Conservation (phyloP, 2,888 invertebrate species). For the Synergus laeviventris region DNA sequence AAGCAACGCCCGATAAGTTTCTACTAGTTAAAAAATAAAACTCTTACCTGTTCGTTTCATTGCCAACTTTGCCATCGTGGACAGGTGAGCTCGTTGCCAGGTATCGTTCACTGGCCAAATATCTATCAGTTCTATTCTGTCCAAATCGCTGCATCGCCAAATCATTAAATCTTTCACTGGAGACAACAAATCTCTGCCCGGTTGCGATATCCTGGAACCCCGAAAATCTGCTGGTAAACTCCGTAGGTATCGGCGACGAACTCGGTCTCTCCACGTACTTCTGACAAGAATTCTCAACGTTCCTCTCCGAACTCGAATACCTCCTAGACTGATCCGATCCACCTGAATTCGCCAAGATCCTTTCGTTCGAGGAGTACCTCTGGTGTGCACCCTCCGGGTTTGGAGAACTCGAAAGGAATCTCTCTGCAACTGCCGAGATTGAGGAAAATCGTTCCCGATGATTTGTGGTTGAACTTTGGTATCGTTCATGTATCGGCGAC, state of each 20-base stretch:
- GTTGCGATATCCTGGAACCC: constrained; percentile 62
- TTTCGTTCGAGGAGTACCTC: constrained; percentile 69
- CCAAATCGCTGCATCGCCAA: constrained; percentile 66
- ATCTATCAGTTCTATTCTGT: constrained; percentile 67
- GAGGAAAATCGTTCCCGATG: constrained; percentile 65
- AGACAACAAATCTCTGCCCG: constrained; percentile 62
- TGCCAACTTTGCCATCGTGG: constrained; percentile 49
- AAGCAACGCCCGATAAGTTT: no score
- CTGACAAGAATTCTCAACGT: constrained; percentile 65
- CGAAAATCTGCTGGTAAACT: constrained; percentile 61
- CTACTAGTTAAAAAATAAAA: not conserved
- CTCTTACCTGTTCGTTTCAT: constrained; percentile 51
- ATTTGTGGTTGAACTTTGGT: constrained; percentile 53
- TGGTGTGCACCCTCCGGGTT: constrained; percentile 68
- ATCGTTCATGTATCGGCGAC: constrained; percentile 64
- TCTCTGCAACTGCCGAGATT: constrained; percentile 60
- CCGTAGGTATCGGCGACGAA: constrained; percentile 65
- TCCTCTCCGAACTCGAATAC: constrained; percentile 62
- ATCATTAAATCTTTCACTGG: constrained; percentile 69
- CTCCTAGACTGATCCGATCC: constrained; percentile 51
- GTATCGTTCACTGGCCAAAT: constrained; percentile 64
- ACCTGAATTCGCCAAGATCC: constrained; percentile 52
- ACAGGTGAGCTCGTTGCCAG: constrained; percentile 50
- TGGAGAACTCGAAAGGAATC: constrained; percentile 67
- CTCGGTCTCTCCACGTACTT: constrained; percentile 68